phyloP scores from a whole-genome alignment of 2,888 invertebrate genomes.

The Eupeodes latifasciatus region DNA sequence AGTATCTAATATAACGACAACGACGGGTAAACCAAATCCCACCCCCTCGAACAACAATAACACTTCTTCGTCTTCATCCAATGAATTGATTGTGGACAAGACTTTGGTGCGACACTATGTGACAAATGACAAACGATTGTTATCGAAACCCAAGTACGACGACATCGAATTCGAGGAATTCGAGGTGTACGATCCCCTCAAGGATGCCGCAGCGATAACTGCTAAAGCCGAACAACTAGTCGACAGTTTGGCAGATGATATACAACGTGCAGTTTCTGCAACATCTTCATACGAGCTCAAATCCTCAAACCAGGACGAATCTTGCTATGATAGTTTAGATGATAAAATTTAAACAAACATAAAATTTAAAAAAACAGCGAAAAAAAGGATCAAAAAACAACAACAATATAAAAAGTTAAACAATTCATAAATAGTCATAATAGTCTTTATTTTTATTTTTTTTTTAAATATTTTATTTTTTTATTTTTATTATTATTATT shows the following conservation, averaged over 20 bases:
- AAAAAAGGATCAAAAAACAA: constrained; percentile 28
- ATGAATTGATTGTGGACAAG: constrained; percentile 81
- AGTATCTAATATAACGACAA: constrained; percentile 57
- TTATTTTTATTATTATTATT: constrained; percentile 39
- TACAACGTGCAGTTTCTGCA: constrained; percentile 37
- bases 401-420: background rate
- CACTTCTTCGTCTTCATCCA: constrained; percentile 78
- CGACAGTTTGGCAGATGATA: constrained; percentile 76
- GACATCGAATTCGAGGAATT: constrained; percentile 95
- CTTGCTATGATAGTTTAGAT: constrained; percentile 82
- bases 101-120: constrained; percentile 87
- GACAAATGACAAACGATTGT: constrained; percentile 87
- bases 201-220: constrained; percentile 77
- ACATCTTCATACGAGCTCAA: constrained; percentile 72
- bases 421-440: constrained; percentile 58
- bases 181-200: constrained; percentile 87
- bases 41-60: constrained; percentile 53
- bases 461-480: constrained; percentile 12
- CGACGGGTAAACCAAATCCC: constrained; percentile 46
- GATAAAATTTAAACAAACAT: constrained; percentile 79
- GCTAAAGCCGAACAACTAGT: constrained; percentile 73
- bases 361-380: constrained; percentile 24
- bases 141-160: constrained; percentile 88
- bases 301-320: constrained; percentile 76
- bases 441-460: constrained; percentile 39